These are phyloP conservation scores for Pedionomus torquatus DNA, from an alignment of 2,113 vertebrate genomes.

Conservation along the genomic window DNA sequence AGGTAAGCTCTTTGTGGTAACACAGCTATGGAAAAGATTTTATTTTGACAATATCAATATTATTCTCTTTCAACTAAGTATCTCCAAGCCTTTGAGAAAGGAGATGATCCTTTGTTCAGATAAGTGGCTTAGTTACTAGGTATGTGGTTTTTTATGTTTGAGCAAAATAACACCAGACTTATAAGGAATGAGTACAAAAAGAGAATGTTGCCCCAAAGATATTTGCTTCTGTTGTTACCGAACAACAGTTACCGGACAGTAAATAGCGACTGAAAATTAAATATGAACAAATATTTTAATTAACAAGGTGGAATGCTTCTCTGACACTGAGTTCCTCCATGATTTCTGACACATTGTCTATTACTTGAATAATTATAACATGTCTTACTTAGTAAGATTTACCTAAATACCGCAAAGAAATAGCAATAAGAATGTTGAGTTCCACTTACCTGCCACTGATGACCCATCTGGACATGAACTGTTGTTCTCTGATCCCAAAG, in stretches of 20 bases:
- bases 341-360: background rate
- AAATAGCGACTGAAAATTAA: background rate
- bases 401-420: background rate
- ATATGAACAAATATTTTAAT: background rate
- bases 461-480: conserved; percentile 90
- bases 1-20: background rate
- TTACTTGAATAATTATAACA: background rate
- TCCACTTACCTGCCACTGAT: conserved; percentile 87
- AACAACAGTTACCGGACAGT: no score
- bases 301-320: background rate
- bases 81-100: background rate
- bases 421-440: background rate
- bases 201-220: background rate
- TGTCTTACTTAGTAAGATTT: background rate
- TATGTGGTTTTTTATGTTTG: background rate
- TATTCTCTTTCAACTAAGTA: background rate
- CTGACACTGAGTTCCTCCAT: background rate
- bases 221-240: background rate
- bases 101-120: background rate
- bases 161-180: background rate
- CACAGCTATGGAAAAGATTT: background rate
- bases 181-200: background rate
- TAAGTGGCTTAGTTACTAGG: background rate
- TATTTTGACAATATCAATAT: background rate
- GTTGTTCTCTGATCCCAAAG: conserved; percentile 97